Base-by-base conservation (phyloP, 1,140 invertebrate species). In the Drosophila mayri region DNA sequence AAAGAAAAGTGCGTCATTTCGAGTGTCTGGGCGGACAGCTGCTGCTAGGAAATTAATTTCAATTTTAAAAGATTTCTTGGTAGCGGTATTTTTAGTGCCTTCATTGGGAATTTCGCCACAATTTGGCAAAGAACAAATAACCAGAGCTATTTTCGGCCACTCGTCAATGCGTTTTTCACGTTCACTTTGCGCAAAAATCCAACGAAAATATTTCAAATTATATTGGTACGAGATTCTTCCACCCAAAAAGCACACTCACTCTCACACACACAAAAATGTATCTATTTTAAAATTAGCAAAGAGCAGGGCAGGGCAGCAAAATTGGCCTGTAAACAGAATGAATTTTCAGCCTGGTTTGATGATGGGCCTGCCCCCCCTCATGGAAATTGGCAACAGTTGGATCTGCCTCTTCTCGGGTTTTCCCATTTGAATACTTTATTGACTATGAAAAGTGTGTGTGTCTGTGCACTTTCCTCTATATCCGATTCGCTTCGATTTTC, bases 351-450 rank as follows among this genome's bases (percentile, higher is more conserved):
- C 35, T 38, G 57, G 60, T 73, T 65, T 63, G 50, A 55, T 63
- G 22, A 25, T 10, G 44, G 65, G 81, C 60, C 74, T 25, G 25
- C 40, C 16, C 38, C 38, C 16, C 38, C 16, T 55, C 47, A 63
- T 85, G 81, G 82, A 85, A 85, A 81, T 76, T 79, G 65, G 81
- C 81, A 84, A 81, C 67, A 81, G 44, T 82, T 77, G 76, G 79
- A 43, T 43, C 59, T 59, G 50, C 44, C 55, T 41, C 70, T 54
- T 41, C 20, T 46, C 41, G 40, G 25, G 32, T 59, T 32, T 58
- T 52, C 41, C 61, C 58, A 54, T 74, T 74, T 35, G 59, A 65
- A 66, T 76, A 76, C 40, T 76, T 75, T 76, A 76, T 66, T 66
- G 62, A 20, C 72, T 60, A 44, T 49, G 60, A 65, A 65, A 38